Conservation (phyloP, 2,888 invertebrate genomes). For the Amphipyra tragopoginis region DNA sequence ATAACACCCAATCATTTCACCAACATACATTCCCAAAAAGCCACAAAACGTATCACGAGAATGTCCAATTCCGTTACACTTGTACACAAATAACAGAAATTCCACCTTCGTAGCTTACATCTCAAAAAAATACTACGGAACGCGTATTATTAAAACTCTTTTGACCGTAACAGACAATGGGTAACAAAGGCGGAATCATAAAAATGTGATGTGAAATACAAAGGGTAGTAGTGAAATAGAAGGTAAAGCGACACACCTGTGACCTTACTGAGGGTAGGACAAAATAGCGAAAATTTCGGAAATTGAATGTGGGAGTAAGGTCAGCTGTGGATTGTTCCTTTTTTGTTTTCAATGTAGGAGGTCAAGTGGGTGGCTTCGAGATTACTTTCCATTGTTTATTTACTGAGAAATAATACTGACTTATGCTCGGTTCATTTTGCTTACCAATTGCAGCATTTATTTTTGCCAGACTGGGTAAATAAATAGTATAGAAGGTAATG, state of each 20-base stretch:
- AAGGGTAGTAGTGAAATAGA: constrained; percentile 58
- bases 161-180: constrained; percentile 65
- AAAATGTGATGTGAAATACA: constrained; percentile 63
- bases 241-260: constrained; percentile 59
- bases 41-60: background rate
- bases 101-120: constrained; percentile 17
- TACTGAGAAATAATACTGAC: too few relatives aligned
- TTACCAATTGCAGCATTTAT: too few relatives aligned
- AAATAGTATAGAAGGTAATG: too few relatives aligned
- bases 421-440: too few relatives aligned
- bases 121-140: constrained; percentile 41
- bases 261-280: constrained; percentile 51
- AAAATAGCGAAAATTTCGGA: constrained; percentile 52
- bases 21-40: background rate
- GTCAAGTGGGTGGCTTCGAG: background rate
- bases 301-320: constrained; percentile 41
- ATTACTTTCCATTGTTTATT: constrained; percentile 5
- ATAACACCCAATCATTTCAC: background rate
- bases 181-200: constrained; percentile 65
- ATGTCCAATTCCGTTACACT: constrained; percentile 31
- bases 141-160: constrained; percentile 68
- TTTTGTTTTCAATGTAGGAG: constrained; percentile 14
- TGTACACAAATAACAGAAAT: constrained; percentile 40
- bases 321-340: constrained; percentile 16
- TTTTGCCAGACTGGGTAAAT: too few relatives aligned